Evolutionary conservation across 1,140 invertebrate species (phyloP), one percentile per base, ranked within the genome.

Genomic region (Tetranychus urticae): DNA sequence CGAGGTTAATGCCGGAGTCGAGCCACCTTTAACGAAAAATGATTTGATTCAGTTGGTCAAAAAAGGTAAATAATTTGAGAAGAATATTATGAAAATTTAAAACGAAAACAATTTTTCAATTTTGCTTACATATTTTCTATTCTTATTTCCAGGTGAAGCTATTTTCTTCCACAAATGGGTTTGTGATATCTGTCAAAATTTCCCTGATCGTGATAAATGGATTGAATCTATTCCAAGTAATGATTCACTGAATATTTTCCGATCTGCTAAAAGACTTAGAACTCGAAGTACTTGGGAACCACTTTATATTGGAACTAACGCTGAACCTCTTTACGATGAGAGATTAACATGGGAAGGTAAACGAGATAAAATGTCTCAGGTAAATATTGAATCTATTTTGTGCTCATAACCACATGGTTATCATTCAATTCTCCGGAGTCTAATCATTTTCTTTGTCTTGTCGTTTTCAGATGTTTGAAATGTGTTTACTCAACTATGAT

Each of bases 121-220:
- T 42, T 42, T 42, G 5, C 39, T 42, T 10, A 0, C 12, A 34
- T 5, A 60, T 34, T 60, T 10, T 39, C n/a, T 13, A 39, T 59
- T 58, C 45, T 4, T 12, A 33, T 35, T 52, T 23, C 8, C 23
- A 61, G 63, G 54, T 3, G 67, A 70, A 23, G 87, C 86, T 0
- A 85, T 91, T 66, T 86, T 86, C 13, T 92, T 92, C 70, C 88
- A 92, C 70, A 87, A 90, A 70, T 85, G 84, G 67, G 78, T 91
- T 1, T 92, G 88, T 68, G 78, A 86, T 10, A 81, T 81, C 50
- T 92, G 88, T 69, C 88, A 92, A 69, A 85, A 83, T 50, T 84
- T 91, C 60, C 88, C 88, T 1, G 82, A 8, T 69, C 84, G 66
- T 0, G 56, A 64, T 3, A 37, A 62, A n/a, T 68, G 67, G 67